Conservation (phyloP, 2,113 vertebrate species). For the Aegotheles bennettii region DNA sequence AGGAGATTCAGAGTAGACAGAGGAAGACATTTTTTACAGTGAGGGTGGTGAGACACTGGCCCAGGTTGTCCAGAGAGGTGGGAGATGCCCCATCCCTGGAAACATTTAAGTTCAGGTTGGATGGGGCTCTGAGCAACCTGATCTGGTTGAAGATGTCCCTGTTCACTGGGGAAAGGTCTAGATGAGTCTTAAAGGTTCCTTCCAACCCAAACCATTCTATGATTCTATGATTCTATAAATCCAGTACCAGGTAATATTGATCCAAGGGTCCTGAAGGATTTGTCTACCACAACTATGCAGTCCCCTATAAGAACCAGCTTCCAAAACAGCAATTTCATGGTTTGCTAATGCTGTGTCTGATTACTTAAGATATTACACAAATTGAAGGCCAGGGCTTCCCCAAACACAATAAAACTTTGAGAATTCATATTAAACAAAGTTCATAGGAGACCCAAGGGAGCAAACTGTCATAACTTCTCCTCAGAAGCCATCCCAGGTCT, state of each 20-base stretch:
- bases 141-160: background rate
- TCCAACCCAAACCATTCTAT: background rate
- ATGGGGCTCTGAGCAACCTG: background rate
- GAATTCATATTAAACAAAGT: background rate
- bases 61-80: background rate
- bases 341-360: background rate
- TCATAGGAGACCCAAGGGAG: background rate
- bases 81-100: background rate
- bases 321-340: background rate
- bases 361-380: background rate
- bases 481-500: background rate
- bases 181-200: background rate
- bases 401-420: background rate
- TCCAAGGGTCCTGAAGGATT: background rate
- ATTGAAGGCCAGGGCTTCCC: background rate
- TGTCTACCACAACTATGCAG: background rate
- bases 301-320: background rate
- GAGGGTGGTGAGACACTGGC: background rate
- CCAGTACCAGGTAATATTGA: background rate
- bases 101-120: background rate
- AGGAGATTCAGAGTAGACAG: background rate
- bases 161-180: accelerated
- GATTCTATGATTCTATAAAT: background rate
- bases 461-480: background rate
- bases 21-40: background rate